phyloP scores from a whole-genome alignment of 2,113 vertebrate species.

The Cnemophilus loriae region DNA sequence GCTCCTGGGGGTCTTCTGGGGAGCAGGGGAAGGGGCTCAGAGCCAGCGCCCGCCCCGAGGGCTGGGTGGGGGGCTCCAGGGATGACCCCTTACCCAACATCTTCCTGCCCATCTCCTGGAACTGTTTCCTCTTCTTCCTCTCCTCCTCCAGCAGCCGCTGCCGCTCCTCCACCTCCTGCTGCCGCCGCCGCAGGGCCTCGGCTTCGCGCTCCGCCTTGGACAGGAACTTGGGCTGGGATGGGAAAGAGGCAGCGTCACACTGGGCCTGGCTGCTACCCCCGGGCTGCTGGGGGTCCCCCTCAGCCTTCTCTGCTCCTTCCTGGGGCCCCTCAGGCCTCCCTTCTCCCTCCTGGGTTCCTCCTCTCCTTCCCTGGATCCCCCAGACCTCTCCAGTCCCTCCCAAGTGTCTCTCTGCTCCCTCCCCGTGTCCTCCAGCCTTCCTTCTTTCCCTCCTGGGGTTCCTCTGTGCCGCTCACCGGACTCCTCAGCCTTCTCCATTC shows the following conservation, averaged over 20 bases:
- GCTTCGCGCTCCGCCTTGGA: constrained; percentile 92
- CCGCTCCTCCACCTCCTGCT: constrained; percentile 86
- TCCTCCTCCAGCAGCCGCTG: constrained; percentile 87
- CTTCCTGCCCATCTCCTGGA: constrained; percentile 94
- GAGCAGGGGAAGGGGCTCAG: not conserved
- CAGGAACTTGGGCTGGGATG: constrained; percentile 88
- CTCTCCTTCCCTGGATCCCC: not conserved
- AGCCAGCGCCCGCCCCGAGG: accelerated
- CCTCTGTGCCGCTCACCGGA: not conserved
- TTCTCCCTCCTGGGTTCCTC: not conserved
- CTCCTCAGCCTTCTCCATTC: accelerated
- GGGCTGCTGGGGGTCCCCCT: accelerated
- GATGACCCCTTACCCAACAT: constrained; percentile 83
- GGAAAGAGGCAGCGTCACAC: not conserved
- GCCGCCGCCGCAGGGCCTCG: constrained; percentile 87
- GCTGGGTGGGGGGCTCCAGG: too few species aligned
- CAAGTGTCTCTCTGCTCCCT: not conserved
- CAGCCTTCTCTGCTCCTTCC: not conserved
- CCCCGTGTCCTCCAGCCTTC: not conserved
- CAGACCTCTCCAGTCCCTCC: not conserved
- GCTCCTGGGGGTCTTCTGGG: constrained; percentile 95
- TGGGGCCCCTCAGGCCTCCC: too few species aligned
- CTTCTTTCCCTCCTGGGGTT: not conserved
- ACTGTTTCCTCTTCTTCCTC: constrained; percentile 90
- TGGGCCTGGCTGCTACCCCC: accelerated